phyloP scores from a whole-genome alignment of 2,888 invertebrate species.

The Pelosia muscerda region DNA sequence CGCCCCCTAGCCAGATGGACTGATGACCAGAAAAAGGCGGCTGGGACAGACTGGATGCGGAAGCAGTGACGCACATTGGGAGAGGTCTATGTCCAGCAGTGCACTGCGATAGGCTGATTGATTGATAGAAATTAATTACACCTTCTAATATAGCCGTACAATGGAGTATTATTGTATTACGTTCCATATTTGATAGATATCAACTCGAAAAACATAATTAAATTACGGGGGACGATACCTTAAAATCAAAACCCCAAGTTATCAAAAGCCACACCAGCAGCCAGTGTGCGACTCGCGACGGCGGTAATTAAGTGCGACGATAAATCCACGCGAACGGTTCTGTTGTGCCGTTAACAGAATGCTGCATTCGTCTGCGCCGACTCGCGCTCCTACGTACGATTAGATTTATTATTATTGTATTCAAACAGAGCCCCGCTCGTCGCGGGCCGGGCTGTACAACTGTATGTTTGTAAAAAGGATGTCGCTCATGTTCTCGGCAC shows the following conservation, averaged over 20 bases:
- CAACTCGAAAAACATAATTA: neutral
- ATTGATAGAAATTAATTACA: too few relatives aligned
- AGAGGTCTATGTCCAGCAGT: too few relatives aligned
- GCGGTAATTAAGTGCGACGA: constrained; percentile 54
- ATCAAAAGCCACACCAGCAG: neutral
- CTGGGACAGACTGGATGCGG: too few relatives aligned
- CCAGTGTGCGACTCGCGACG: constrained; percentile 22
- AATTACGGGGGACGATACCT: neutral
- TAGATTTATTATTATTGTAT: constrained; percentile 42
- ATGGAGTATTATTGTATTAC: too few relatives aligned
- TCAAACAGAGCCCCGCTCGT: constrained; percentile 26
- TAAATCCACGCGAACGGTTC: constrained; percentile 50
- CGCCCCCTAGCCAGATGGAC: too few relatives aligned
- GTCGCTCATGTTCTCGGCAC: neutral
- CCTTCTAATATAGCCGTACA: too few relatives aligned
- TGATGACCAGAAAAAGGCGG: too few relatives aligned
- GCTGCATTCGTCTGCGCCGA: constrained; percentile 15
- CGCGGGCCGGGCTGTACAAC: constrained; percentile 13
- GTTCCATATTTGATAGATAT: neutral
- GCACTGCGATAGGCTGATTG: too few relatives aligned
- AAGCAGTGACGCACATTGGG: too few relatives aligned
- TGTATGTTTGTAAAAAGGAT: constrained; percentile 10
- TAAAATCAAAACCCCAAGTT: neutral
- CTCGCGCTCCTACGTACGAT: constrained; percentile 14
- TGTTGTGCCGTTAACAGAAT: constrained; percentile 20